These are phyloP conservation scores for Cremastobaeus sp. DNA, from an alignment of 2,888 invertebrate species.

Conservation along the genomic window DNA sequence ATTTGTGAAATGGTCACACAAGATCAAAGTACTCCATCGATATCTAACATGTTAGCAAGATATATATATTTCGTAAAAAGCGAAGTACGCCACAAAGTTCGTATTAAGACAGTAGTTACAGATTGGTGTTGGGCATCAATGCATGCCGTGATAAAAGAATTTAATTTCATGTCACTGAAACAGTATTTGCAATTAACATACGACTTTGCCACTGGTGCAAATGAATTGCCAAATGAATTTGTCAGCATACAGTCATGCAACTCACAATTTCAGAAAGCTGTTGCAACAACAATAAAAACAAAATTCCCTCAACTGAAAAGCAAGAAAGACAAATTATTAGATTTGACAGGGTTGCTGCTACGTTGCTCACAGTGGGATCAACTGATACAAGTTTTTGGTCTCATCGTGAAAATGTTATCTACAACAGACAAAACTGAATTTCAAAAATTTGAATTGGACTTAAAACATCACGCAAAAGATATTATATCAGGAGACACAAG, in stretches of 20 bases:
- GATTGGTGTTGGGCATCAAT: conserved; percentile 22
- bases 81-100: not conserved
- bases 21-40: conserved; percentile 4
- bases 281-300: no score
- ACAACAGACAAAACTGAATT: no score
- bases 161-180: not conserved
- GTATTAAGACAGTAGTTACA: not conserved
- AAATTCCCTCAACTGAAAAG: no score
- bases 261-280: no score
- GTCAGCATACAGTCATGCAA: no score
- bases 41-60: not conserved
- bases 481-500: not conserved
- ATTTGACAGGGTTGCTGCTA: no score
- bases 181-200: not conserved
- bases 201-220: not conserved
- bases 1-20: not conserved
- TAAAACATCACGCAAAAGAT: no score
- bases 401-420: no score
- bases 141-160: conserved; percentile 1
- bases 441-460: no score
- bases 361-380: no score
- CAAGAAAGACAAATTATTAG: no score
- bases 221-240: not conserved
- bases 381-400: no score
- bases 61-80: not conserved